phyloP scores from a whole-genome alignment of 1,140 invertebrate species.

The Octopus bimaculoides region DNA sequence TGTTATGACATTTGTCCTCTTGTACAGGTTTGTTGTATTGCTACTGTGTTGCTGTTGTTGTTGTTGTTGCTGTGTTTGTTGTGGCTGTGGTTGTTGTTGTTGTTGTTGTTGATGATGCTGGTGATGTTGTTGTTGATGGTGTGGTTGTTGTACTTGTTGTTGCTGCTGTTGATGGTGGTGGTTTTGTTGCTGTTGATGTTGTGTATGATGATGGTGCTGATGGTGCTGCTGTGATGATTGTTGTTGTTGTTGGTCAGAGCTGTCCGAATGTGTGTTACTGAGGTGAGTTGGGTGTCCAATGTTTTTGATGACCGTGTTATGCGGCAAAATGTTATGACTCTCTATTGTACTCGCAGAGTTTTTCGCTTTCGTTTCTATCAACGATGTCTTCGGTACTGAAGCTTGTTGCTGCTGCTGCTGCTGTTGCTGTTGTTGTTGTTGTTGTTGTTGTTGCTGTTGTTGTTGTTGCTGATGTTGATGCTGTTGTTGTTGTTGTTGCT shows the following conservation, averaged over 20 bases:
- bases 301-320: conserved; percentile 3
- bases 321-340: conserved; percentile 17
- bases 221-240: too few relatives aligned
- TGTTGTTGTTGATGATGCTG: too few relatives aligned
- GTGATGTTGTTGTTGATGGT: too few relatives aligned
- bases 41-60: neutral
- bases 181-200: too few relatives aligned
- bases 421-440: conserved; percentile 29
- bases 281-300: conserved; percentile 20
- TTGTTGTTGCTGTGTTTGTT: too few relatives aligned
- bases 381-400: conserved; percentile 26
- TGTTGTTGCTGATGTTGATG: conserved; percentile 25
- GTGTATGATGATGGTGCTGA: too few relatives aligned
- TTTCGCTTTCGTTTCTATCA: conserved; percentile 30
- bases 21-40: neutral
- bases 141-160: too few relatives aligned
- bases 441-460: conserved; percentile 20
- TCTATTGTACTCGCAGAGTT: conserved; percentile 17
- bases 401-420: conserved; percentile 27
- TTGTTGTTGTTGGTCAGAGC: too few relatives aligned
- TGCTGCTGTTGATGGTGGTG: too few relatives aligned
- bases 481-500: conserved; percentile 25
- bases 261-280: conserved; percentile 14
- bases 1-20: conserved; percentile 1
- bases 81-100: too few relatives aligned